Percentiles rank a stretch among this genome's conserved stretches.
These are phyloP conservation scores for Lasioglossum figueresi DNA, from an alignment of 2,888 invertebrate species.

Conservation along the genomic window DNA sequence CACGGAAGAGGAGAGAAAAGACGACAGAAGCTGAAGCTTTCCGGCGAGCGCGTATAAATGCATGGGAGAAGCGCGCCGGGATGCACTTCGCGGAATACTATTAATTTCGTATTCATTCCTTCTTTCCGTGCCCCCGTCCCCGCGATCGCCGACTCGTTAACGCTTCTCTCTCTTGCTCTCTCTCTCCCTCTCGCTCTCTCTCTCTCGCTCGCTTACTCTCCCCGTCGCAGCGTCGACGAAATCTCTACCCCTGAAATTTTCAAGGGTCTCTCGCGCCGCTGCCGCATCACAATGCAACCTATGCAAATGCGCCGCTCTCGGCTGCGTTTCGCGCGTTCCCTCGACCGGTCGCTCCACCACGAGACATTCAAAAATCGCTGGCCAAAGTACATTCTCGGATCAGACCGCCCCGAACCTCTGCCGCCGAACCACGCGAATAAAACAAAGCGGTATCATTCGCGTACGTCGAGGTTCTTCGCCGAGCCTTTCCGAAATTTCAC, in stretches of 20 bases:
- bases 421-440: neutral
- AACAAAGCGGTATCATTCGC: neutral
- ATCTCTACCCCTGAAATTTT: slow-evolving; percentile 54
- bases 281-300: slow-evolving; percentile 55
- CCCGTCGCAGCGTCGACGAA: slow-evolving; percentile 37
- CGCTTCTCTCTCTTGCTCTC: slow-evolving; percentile 9
- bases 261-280: slow-evolving; percentile 32
- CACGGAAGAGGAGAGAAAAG: slow-evolving; percentile 34
- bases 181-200: neutral
- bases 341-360: slow-evolving; percentile 22
- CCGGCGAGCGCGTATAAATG: slow-evolving; percentile 67
- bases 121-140: slow-evolving; percentile 61
- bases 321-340: slow-evolving; percentile 6
- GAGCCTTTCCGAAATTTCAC: no score
- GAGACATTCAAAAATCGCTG: slow-evolving; percentile 36
- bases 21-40: slow-evolving; percentile 54
- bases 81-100: slow-evolving; percentile 70
- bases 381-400: neutral
- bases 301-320: slow-evolving; percentile 58
- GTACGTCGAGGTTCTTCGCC: neutral
- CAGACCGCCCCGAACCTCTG: neutral
- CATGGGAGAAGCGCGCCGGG: slow-evolving; percentile 49
- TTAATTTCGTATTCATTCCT: slow-evolving; percentile 75
- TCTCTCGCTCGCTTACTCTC: neutral
- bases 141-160: slow-evolving; percentile 69